phyloP scores from a whole-genome alignment of 2,888 invertebrate species.

The Andrena haemorrhoa region DNA sequence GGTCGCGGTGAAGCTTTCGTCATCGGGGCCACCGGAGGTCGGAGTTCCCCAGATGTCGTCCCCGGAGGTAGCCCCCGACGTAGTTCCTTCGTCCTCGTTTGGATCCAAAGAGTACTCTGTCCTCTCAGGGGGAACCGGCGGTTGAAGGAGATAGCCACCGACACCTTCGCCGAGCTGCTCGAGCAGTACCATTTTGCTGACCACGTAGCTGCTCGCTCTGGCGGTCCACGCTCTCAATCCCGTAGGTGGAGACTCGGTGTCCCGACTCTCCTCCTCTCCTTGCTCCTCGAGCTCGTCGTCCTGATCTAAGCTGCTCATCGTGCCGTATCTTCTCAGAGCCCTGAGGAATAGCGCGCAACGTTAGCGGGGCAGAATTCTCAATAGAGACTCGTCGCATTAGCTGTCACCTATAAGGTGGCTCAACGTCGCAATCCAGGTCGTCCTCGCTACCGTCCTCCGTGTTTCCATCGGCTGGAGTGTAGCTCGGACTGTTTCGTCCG shows the following conservation, averaged over 20 bases:
- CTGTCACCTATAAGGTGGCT: slow-evolving; percentile 84
- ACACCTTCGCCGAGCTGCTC: slow-evolving; percentile 88
- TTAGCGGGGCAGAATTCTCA: not conserved
- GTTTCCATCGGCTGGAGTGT: slow-evolving; percentile 81
- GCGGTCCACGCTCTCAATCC: slow-evolving; percentile 92
- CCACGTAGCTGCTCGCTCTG: slow-evolving; percentile 92
- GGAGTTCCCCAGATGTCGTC: slow-evolving; percentile 96
- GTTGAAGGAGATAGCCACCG: slow-evolving; percentile 81
- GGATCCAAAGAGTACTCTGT: slow-evolving; percentile 82
- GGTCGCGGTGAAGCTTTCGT: slow-evolving; percentile 87
- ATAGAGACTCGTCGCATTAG: not conserved
- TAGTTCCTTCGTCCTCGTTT: slow-evolving; percentile 91
- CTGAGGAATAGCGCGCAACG: slow-evolving; percentile 59
- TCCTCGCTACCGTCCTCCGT: slow-evolving; percentile 84
- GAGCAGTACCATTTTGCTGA: slow-evolving; percentile 92
- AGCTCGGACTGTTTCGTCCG: slow-evolving; percentile 79
- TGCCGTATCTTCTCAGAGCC: slow-evolving; percentile 84
- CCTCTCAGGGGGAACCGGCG: slow-evolving; percentile 82
- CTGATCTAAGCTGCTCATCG: slow-evolving; percentile 84
- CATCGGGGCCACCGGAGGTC: slow-evolving; percentile 93
- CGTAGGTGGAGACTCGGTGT: slow-evolving; percentile 83
- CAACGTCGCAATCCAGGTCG: slow-evolving; percentile 83
- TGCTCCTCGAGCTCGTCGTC: slow-evolving; percentile 83
- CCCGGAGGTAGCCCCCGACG: slow-evolving; percentile 93
- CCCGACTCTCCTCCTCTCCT: slow-evolving; percentile 79